Base-by-base conservation (phyloP, 2,888 invertebrate genomes). In the Noctua fimbriata region DNA sequence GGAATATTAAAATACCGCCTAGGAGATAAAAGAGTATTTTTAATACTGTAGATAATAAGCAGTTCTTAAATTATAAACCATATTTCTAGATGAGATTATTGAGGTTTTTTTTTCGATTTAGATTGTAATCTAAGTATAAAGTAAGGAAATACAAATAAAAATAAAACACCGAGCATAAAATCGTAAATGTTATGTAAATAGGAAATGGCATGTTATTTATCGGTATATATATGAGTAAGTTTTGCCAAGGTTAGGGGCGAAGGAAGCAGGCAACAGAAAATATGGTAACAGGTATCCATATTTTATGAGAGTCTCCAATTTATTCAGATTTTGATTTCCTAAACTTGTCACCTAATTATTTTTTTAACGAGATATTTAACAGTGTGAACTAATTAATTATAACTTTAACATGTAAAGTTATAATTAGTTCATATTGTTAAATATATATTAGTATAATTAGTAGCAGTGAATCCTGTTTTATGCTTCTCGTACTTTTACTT, bases 211-310 rank as follows among this genome's bases (percentile, higher is more conserved):
- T 71, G 75, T 47, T 67, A 16, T 69, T 58, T 79, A 79, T 69
- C 49, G n/a, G 58, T 70, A 1, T 69, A 28, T 49, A 1, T 75
- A 44, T 66, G 72, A 44, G 41, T 52, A 12, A 21, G 24, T 28
- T 10, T 41, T 21, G 63, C 10, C 85, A 79, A 87, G 85, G 85
- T 79, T 73, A 60, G 69, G 72, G 78, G 65, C 72, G 76, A 36
- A 66, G 7, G 36, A 28, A 16, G 28, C 67, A 70, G 72, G 81
- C 76, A 69, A 81, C 60, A 63, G 32, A 69, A 66, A 58, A 65
- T 65, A 70, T 69, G 44, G 0, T 63, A 44, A n/a, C 32, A 12
- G 28, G 47, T 52, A 52, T 49, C 7, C 36, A 49, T 47, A 69
- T 24, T 67, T 44, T 44, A 12, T 44, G 44, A 41, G 10, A 12